Conservation (phyloP, 92 coral and sea anemone species). For the Epizoanthus fatuus region DNA sequence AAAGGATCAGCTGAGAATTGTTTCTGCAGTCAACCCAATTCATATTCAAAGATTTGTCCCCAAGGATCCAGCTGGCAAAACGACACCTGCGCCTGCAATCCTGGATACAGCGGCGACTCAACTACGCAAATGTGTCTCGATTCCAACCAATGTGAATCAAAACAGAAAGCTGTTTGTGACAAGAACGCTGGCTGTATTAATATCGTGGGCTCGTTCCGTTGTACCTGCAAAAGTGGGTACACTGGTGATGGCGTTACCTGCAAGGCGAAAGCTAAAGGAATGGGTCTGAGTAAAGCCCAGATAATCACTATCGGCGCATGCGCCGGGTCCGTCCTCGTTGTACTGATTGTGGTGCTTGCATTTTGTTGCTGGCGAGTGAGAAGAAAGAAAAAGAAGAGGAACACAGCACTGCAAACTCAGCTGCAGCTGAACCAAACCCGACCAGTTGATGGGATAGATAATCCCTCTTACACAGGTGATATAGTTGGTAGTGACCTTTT, state of each 20-base stretch:
- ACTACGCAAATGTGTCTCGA: not conserved
- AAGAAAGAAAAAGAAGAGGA: slow-evolving; percentile 4
- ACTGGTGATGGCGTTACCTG: slow-evolving; percentile 27
- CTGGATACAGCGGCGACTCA: slow-evolving; percentile 5
- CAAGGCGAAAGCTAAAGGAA: not conserved
- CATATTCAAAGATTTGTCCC: not conserved
- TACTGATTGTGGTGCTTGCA: not conserved
- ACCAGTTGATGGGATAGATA: not conserved
- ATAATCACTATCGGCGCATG: slow-evolving; percentile 13
- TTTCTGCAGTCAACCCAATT: slow-evolving; percentile 9
- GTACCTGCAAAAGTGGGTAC: slow-evolving; percentile 23
- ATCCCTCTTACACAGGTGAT: not conserved
- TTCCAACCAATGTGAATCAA: not conserved
- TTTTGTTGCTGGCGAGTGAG: slow-evolving; percentile 26
- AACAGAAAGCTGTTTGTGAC: not conserved
- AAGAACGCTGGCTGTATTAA: slow-evolving; percentile 27
- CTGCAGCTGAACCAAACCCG: not conserved
- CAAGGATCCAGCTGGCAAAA: not conserved
- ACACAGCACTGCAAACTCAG: not conserved
- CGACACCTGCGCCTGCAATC: slow-evolving; percentile 27
- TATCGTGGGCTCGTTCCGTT: slow-evolving; percentile 3
- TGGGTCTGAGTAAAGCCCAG: slow-evolving; percentile 13
- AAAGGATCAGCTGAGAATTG: not conserved
- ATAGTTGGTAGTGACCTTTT: too few species aligned
- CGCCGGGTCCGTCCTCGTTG: not conserved